Evolutionary conservation across 2,113 vertebrate genomes (phyloP).

Genomic region (Beaufortia kweichowensis): DNA sequence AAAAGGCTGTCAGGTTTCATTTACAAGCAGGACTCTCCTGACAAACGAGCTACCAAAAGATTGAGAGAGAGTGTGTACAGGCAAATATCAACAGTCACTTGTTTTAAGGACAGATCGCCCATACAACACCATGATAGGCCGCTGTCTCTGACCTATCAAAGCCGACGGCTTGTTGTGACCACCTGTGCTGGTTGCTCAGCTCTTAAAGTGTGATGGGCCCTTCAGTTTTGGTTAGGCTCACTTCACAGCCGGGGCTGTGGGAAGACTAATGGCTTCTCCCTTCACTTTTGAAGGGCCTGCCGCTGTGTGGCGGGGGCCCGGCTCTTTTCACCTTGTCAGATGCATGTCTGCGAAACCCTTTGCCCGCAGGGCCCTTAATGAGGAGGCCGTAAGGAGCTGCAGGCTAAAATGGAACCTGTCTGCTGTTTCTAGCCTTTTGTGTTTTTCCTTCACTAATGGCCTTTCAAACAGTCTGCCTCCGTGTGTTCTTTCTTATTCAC

Average conservation of each 20-base stretch:
- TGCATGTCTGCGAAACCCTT: slow-evolving; percentile 23
- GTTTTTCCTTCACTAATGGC: slow-evolving; percentile 39
- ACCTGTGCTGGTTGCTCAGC: slow-evolving; percentile 32
- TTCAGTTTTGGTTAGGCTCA: slow-evolving; percentile 30
- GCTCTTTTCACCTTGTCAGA: slow-evolving; percentile 43
- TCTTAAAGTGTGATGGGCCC: slow-evolving; percentile 29
- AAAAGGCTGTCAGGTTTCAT: slow-evolving; percentile 60
- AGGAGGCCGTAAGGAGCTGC: slow-evolving; percentile 5
- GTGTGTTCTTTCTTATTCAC: slow-evolving; percentile 21
- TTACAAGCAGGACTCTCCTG: slow-evolving; percentile 58
- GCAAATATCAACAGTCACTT: neutral
- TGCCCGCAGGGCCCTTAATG: slow-evolving; percentile 33
- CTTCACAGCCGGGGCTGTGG: slow-evolving; percentile 32
- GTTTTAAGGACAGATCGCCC: slow-evolving; percentile 15
- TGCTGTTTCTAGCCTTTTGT: slow-evolving; percentile 40
- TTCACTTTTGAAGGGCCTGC: slow-evolving; percentile 40
- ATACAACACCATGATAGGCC: slow-evolving; percentile 2
- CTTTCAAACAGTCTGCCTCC: slow-evolving; percentile 27
- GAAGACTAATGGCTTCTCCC: slow-evolving; percentile 40
- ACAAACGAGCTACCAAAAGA: slow-evolving; percentile 59
- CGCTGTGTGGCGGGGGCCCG: slow-evolving; percentile 21
- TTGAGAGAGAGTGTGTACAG: neutral
- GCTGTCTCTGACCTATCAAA: slow-evolving; percentile 31
- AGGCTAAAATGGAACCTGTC: slow-evolving; percentile 39
- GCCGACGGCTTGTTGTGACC: slow-evolving; percentile 12